Base-by-base conservation (phyloP, 2,797 vertebrate species). In the Ataeniobius toweri region DNA sequence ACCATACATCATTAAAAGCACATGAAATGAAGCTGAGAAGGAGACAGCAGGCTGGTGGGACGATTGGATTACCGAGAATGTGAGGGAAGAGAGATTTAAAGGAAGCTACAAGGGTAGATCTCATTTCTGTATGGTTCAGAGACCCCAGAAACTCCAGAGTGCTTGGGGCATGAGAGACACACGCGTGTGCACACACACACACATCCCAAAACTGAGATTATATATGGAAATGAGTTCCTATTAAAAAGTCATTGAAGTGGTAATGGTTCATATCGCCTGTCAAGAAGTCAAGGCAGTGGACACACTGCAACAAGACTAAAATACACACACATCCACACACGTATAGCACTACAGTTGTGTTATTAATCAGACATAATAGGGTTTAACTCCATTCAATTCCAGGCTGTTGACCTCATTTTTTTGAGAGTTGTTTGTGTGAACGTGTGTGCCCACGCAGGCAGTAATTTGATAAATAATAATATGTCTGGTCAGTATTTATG, bases 381-480 rank as follows among this genome's bases (percentile, higher is more conserved):
- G 48, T 87, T 88, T 90, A 86, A 87, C 85, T 86, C 82, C 79
- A 83, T 82, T 76, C 80, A 89, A 89, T 89, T 93, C 83, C 88
- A 88, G 73, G 83, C 86, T 78, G 80, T 83, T 94, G 93, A 94
- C 93, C 93, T 89, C 89, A 87, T 94, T 95, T 87, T 63, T 81
- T 53, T 73, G 80, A 75, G 50, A 75, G 59, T 46, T 77, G 82
- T 69, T 61, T 50, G 72, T 56, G 65, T 63, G 46, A 53, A 41
- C 31, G 31, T 5, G 18, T 65, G 71, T 36, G 74, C 73, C 59
- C 59, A 65, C 77, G 71, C 50, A 41, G 76, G 73, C 77, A 83
- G 84, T 92, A 90, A 92, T 93, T 89, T 91, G 85, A 92, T 89
- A 93, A 93, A 92, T 91, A 93, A 93, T 91, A 90, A 91, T 88